Evolutionary conservation across 2,888 invertebrate species (phyloP), one percentile per base, ranked within the genome.

Genomic region (Synergus itoensis): DNA sequence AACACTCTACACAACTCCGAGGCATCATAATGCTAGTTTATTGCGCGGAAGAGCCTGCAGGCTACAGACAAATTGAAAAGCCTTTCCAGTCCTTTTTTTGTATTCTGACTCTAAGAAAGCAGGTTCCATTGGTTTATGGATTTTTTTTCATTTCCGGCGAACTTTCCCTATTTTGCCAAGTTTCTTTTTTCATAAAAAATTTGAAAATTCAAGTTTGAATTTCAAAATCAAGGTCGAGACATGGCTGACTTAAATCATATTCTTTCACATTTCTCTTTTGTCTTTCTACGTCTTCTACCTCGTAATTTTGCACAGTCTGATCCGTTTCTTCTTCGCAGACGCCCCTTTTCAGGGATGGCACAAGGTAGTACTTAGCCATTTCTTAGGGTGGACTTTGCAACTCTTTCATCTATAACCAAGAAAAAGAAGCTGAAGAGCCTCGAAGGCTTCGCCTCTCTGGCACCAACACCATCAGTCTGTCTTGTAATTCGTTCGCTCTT

Each of bases 341-440:
- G 69, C 69, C 48, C 48, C 45, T 28, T 69, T 69, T 18, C 36
- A 1, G 14, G 36, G 16, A 69, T 69, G 28, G 69, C 69, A n/a
- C 69, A 53, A 69, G 45, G 69, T 69, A 53, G 69, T 69, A 69
- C 69, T 69, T 69, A 69, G 69, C 69, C 48, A 69, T 69, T 69
- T 69, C 69, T 69, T 69, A 48, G 69, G 48, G 69, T 69, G 69
- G 69, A 48, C 69, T 48, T 36, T 67, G 43, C 43, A 67, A 67
- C 65, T 41, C 65, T 67, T 69, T 48, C 48, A 67, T 69, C 69
- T 69, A 69, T 53, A 69, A 69, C 69, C 36, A 69, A 69, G 45
- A 48, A 45, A 48, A 16, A 69, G 48, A 65, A 18, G 16, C 28
- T 48, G 28, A 53, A 69, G 69, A 48, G 69, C 69, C 69, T 69